phyloP scores from a whole-genome alignment of 2,888 invertebrate genomes.

The Camponotus fellah region DNA sequence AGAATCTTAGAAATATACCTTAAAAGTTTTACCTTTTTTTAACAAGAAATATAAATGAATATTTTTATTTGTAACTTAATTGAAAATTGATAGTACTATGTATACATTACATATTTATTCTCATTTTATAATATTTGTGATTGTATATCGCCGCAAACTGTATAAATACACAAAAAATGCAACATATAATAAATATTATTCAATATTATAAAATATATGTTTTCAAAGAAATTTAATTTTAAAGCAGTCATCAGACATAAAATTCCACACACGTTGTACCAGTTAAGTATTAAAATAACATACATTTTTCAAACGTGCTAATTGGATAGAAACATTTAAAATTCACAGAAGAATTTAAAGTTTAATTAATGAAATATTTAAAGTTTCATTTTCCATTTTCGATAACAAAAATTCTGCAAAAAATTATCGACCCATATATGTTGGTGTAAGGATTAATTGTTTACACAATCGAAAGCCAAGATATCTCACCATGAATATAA shows the following conservation, averaged over 20 bases:
- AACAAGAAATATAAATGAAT: not conserved
- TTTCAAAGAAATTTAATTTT: not conserved
- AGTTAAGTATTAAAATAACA: slow-evolving; percentile 22
- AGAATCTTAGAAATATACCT: not conserved
- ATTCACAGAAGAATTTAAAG: not conserved
- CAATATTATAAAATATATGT: not conserved
- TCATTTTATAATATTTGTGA: not conserved
- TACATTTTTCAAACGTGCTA: not conserved
- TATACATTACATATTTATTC: not conserved
- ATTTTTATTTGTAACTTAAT: not conserved
- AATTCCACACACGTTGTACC: not conserved
- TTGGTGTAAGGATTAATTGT: slow-evolving; percentile 25
- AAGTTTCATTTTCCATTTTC: not conserved
- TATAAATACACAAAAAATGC: not conserved
- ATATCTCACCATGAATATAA: not conserved
- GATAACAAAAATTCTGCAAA: not conserved
- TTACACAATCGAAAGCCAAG: not conserved
- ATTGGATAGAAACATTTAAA: not conserved
- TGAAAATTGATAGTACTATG: not conserved
- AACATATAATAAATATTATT: slow-evolving; percentile 2
- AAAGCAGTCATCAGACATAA: not conserved
- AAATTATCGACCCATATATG: not conserved
- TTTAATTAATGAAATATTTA: not conserved
- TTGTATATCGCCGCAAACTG: not conserved
- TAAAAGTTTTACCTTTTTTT: not conserved